These are phyloP conservation scores for Aporophyla lueneburgensis DNA, from an alignment of 2,888 invertebrate genomes.

Conservation along the genomic window DNA sequence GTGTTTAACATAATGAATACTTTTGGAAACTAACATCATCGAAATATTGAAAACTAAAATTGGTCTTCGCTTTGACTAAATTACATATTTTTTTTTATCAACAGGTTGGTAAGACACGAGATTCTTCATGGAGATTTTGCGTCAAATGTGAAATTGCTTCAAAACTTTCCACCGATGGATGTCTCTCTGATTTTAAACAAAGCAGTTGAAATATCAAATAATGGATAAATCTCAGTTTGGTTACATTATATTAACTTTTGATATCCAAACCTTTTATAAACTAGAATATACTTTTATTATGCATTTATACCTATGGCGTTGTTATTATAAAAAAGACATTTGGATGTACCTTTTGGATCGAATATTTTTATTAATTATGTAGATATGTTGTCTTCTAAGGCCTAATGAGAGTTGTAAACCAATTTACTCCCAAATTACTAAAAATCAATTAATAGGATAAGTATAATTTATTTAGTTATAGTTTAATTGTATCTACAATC, in stretches of 20 bases:
- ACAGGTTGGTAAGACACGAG: slow-evolving; percentile 95
- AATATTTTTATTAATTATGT: slow-evolving; percentile 54
- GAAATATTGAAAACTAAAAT: neutral
- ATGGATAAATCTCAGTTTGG: slow-evolving; percentile 51
- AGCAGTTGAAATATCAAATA: slow-evolving; percentile 92
- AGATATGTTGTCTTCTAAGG: slow-evolving; percentile 49
- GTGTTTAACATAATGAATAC: slow-evolving; percentile 78
- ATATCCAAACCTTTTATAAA: slow-evolving; percentile 54
- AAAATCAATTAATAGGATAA: slow-evolving; percentile 67
- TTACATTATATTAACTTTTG: slow-evolving; percentile 53
- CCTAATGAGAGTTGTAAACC: slow-evolving; percentile 55
- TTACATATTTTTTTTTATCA: slow-evolving; percentile 65
- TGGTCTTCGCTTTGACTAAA: slow-evolving; percentile 18
- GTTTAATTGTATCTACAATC: slow-evolving; percentile 32
- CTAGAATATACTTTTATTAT: slow-evolving; percentile 55
- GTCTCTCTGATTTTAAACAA: slow-evolving; percentile 95
- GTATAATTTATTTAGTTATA: slow-evolving; percentile 47
- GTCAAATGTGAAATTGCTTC: slow-evolving; percentile 97
- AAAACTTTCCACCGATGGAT: slow-evolving; percentile 97
- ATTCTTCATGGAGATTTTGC: slow-evolving; percentile 97
- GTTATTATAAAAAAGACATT: slow-evolving; percentile 59
- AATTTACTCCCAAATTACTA: slow-evolving; percentile 68
- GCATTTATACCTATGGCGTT: slow-evolving; percentile 63
- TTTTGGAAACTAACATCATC: neutral
- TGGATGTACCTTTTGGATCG: slow-evolving; percentile 63